phyloP scores from a whole-genome alignment of 2,113 vertebrate species.

The Phyllostomus hastatus region DNA sequence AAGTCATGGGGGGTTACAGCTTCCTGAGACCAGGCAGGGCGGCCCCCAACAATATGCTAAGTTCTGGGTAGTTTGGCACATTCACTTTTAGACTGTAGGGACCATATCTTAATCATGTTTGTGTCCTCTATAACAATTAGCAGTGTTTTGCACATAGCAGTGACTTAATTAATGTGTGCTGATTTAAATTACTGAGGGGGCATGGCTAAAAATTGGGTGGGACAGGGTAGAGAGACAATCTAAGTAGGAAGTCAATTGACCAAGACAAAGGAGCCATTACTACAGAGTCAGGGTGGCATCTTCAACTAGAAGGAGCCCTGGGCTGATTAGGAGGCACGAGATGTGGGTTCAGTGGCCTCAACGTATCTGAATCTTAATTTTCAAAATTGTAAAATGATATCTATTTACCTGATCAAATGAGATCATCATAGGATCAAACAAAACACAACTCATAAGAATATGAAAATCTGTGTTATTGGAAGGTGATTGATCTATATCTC shows the following conservation, averaged over 20 bases:
- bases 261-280: neutral
- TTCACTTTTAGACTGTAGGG: neutral
- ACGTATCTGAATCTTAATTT: constrained; percentile 17
- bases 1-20: too few relatives aligned
- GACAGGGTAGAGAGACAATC: neutral
- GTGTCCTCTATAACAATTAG: neutral
- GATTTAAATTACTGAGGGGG: neutral
- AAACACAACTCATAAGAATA: neutral
- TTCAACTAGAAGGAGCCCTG: neutral
- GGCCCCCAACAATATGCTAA: neutral
- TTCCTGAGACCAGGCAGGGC: too few relatives aligned
- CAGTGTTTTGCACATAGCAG: neutral
- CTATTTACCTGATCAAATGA: neutral
- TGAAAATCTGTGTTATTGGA: neutral
- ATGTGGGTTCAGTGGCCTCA: neutral
- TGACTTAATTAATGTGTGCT: neutral
- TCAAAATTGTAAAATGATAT: neutral
- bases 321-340: neutral
- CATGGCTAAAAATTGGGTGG: neutral
- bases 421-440: neutral
- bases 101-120: neutral
- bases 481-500: neutral
- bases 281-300: neutral
- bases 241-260: neutral
- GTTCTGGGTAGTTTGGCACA: neutral